phyloP scores from a whole-genome alignment of 2,113 vertebrate species.

The Pachyramphus minor region DNA sequence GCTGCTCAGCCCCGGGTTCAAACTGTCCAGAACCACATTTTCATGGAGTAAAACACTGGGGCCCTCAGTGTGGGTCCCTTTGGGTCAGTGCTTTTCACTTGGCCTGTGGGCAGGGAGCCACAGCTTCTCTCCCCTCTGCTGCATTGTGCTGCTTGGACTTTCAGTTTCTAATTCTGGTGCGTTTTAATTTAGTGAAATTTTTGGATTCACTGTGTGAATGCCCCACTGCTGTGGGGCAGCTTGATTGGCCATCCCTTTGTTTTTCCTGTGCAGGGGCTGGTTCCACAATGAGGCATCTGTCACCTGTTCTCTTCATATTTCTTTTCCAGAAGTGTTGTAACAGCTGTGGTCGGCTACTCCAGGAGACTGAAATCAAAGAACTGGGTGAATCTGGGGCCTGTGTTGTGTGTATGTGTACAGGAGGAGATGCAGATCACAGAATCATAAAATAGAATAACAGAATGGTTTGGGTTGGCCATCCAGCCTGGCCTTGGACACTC shows the following conservation, averaged over 20 bases:
- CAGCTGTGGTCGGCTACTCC: too few species aligned
- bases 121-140: neutral
- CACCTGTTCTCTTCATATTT: rapidly evolving
- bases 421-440: neutral
- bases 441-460: neutral
- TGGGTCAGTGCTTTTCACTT: rapidly evolving
- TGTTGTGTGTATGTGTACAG: rapidly evolving
- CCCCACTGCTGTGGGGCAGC: too few species aligned
- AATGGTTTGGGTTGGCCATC: too few species aligned
- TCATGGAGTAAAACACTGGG: neutral
- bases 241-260: neutral
- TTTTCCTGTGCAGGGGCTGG: neutral
- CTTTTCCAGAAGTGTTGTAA: neutral
- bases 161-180: neutral
- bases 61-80: neutral
- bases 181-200: neutral
- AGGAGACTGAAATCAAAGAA: neutral
- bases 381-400: rapidly evolving
- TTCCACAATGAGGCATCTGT: neutral
- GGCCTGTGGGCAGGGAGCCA: neutral
- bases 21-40: neutral
- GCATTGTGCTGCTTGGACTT: neutral
- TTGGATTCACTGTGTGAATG: neutral
- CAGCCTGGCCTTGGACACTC: rapidly evolving
- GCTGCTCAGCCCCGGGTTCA: neutral